Evolutionary conservation across 2,797 vertebrate genomes (phyloP), one percentile per base, ranked within the genome.

Genomic region (Smutsia gigantea): DNA sequence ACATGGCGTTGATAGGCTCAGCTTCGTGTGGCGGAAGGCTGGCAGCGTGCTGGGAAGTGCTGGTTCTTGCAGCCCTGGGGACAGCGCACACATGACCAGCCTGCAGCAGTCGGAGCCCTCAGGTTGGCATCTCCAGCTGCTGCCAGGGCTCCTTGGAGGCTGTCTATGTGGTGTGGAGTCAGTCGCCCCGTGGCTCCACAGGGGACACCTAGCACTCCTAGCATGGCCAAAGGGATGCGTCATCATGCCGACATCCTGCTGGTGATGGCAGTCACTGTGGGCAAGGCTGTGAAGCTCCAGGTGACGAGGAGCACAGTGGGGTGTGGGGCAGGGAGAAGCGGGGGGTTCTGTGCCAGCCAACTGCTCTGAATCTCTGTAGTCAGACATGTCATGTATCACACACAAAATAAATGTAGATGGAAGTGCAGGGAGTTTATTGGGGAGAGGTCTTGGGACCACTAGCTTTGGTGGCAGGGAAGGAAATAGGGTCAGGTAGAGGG

Each of bases 1-100:
- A 51, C 11, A 0, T 27, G 15, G 42, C 42, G 31, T 23, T 46
- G 59, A 77, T 6, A 34, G 71, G 25, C 37, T 72, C 51, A 34
- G 68, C 15, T 53, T 66, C 34, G 3, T 8, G 21, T 6, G 29
- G 25, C 25, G 34, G 55, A 90, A 34, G 29, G 37, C 51, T 31
- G 11, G 37, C 0, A 0, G 53, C 42, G 14, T 63, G n/a, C 49
- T 0, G 0, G 66, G 63, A 37, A 64, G 59, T n/a, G 17, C 1
- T 0, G 66, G 31, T 63, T 75, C 51, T 57, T 82, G 71, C 64
- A 21, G 49, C 5, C 7, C 19, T 6, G 27, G 37, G 42, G 49
- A 5, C 49, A 71, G 61, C 46, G 9, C 34, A 37, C 19, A 25
- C 8, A 39, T 49, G 25, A 7, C 34, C 51, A 27, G 57, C 18